A percentile compares a stretch with the other conserved stretches of the same genome.
These are phyloP conservation scores for Meloe dianella DNA, from an alignment of 2,888 invertebrate species.

Conservation along the genomic window DNA sequence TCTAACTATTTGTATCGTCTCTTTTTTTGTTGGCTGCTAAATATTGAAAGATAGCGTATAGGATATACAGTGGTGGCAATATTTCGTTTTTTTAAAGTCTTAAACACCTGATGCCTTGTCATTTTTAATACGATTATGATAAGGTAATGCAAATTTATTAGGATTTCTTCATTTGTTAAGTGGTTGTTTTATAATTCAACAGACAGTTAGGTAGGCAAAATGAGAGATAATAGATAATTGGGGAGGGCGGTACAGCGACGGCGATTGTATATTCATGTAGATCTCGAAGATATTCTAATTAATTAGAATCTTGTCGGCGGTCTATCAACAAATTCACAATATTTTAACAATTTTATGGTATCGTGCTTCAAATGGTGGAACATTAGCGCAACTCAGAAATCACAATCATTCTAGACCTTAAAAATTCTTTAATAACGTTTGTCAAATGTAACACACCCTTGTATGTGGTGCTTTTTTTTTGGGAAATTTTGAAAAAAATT, in stretches of 20 bases:
- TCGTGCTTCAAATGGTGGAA: neutral
- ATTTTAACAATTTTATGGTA: neutral
- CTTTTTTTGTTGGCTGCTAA: neutral
- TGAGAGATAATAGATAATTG: neutral
- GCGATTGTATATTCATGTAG: neutral
- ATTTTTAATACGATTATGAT: slow-evolving; percentile 18
- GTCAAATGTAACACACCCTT: no score
- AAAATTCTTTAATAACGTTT: no score
- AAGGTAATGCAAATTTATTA: slow-evolving; percentile 23
- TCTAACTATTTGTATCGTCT: no score
- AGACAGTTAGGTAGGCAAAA: neutral
- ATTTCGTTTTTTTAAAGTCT: slow-evolving; percentile 8
- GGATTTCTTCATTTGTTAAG: slow-evolving; percentile 39
- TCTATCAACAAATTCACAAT: neutral
- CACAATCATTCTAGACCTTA: no score
- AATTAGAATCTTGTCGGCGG: slow-evolving; percentile 11
- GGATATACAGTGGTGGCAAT: neutral
- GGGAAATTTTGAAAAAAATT: no score
- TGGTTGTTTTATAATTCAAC: slow-evolving; percentile 19
- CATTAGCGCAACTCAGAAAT: no score
- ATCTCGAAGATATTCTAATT: neutral
- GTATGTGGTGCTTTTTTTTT: no score
- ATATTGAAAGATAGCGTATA: neutral
- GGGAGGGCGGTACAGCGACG: neutral
- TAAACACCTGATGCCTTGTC: slow-evolving; percentile 31